Conservation (phyloP, 2,797 vertebrate genomes). For the Adelosebastes latens region DNA sequence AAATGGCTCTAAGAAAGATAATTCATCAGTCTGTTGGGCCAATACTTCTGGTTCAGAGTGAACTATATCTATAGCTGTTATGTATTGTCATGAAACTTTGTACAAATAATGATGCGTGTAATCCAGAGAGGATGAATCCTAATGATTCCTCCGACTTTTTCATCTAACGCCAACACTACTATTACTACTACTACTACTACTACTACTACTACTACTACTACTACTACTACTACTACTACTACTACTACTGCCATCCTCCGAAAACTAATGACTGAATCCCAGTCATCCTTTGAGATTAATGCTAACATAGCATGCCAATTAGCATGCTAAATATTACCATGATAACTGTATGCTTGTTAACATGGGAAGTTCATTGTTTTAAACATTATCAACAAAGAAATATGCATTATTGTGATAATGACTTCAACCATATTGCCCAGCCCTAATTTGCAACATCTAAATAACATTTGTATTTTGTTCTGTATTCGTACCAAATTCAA, state of each 20-base stretch:
- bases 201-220: no score
- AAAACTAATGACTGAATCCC: neutral
- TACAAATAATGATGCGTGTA: accelerated
- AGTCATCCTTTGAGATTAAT: neutral
- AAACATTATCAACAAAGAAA: neutral
- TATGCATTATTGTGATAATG: neutral
- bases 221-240: no score
- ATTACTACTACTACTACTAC: no score
- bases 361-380: neutral
- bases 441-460: neutral
- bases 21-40: neutral
- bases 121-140: neutral
- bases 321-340: neutral
- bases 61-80: neutral
- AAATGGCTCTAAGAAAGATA: neutral
- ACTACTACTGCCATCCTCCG: accelerated
- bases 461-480: neutral
- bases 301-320: neutral
- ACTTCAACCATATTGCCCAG: neutral
- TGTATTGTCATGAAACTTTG: neutral
- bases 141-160: neutral
- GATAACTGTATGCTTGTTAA: neutral
- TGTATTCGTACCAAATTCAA: no score
- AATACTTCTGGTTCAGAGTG: neutral
- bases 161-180: neutral